Evolutionary conservation across 2,113 vertebrate species (phyloP), one percentile per base, ranked within the genome.

Genomic region (Ranitomeya variabilis): DNA sequence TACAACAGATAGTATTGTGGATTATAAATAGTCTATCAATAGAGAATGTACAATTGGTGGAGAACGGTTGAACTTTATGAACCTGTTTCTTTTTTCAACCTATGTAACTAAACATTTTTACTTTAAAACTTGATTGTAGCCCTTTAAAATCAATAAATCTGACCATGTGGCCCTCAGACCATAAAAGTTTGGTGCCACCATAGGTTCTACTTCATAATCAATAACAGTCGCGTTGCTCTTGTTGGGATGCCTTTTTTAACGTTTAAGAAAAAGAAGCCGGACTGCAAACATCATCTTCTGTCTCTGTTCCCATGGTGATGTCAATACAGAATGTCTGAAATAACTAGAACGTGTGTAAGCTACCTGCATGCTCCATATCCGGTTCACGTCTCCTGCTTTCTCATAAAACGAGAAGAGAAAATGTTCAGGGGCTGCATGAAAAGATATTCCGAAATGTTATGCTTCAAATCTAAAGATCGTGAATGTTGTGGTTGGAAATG

Each of bases 221-320:
- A 23, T 76, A 37, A 31, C 19, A 76, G 16, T 76, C 16, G 18
- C 37, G 14, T 51, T 76, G 7, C 31, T 19, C 11, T 51, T 76
- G 16, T 51, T 51, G 19, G 73, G 5, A 51, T 19, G 31, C 16
- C 31, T 16, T 31, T 76, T 76, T 45, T 73, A 37, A 31, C 69
- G 37, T 73, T 15, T 73, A 37, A 73, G 31, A 71, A 13, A 37
- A 10, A 37, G 13, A 18, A 51, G 16, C 16, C 31, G 45, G 16
- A 76, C 23, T 0, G 69, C 14, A 73, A 73, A 31, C 8, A 19
- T 51, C 12, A 26, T 71, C 67, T 71, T 51, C 71, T 73, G 71
- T 16, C 31, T 76, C 37, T 51, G 73, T 76, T 76, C 73, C 73
- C 73, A 76, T 76, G 73, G 73, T 51, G 73, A 76, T 51, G 37